A percentile compares a stretch with the other conserved stretches of the same genome.
Evolutionary conservation across 1,140 invertebrate species (phyloP).

Genomic region (Centruroides vittatus): DNA sequence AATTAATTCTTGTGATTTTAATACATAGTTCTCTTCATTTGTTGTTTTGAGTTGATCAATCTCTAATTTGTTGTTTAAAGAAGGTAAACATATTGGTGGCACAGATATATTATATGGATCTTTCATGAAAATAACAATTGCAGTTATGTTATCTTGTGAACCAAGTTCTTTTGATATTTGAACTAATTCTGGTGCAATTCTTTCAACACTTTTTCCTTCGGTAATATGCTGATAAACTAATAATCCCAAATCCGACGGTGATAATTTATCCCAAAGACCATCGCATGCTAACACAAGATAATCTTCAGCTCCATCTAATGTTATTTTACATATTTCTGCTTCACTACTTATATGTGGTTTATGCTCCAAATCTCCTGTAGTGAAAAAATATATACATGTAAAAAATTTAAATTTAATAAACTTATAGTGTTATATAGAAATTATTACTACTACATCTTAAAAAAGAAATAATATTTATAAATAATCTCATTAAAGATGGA

Average conservation of each 20-base stretch:
- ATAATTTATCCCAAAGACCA: conserved; percentile 78
- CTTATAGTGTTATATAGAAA: no score
- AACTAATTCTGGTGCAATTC: conserved; percentile 47
- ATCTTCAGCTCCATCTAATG: conserved; percentile 68
- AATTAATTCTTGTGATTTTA: no score
- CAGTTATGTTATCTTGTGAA: conserved; percentile 77
- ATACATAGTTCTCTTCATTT: no score
- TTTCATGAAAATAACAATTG: conserved; percentile 70
- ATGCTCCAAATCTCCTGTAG: conserved; percentile 59
- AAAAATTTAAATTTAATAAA: no score
- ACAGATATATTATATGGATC: conserved; percentile 24
- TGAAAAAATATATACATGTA: neutral
- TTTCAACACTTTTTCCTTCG: conserved; percentile 5
- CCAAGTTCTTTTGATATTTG: conserved; percentile 51
- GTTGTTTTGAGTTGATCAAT: no score
- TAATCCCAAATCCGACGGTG: conserved; percentile 43
- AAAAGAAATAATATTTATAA: no score
- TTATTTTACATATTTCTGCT: conserved; percentile 59
- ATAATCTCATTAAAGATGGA: no score
- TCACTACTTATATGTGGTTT: conserved; percentile 71
- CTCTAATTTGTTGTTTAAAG: no score
- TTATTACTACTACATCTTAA: no score
- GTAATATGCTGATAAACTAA: neutral
- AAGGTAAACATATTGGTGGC: no score
- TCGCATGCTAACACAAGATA: conserved; percentile 84